These are phyloP conservation scores for Aphrophora alni DNA, from an alignment of 2,888 invertebrate species.

Conservation along the genomic window DNA sequence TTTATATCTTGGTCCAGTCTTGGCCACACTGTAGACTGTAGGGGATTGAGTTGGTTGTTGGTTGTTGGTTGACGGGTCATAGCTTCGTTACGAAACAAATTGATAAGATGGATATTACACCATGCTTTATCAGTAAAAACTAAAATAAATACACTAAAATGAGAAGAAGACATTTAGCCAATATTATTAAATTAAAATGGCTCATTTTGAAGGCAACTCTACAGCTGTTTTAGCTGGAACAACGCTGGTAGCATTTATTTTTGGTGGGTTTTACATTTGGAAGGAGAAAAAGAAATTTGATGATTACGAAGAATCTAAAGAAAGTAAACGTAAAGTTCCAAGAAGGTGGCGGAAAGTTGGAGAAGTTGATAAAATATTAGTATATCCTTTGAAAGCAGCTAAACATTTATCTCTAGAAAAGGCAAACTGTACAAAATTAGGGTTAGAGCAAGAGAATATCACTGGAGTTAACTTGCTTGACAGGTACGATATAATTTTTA, in stretches of 20 bases:
- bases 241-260: background rate
- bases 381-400: conserved; percentile 59
- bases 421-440: conserved; percentile 29
- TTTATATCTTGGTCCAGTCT: too few relatives aligned
- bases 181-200: too few relatives aligned
- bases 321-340: background rate
- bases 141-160: too few relatives aligned
- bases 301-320: background rate
- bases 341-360: conserved; percentile 56
- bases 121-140: too few relatives aligned
- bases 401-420: conserved; percentile 7
- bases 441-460: background rate
- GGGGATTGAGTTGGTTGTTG: too few relatives aligned
- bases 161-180: too few relatives aligned
- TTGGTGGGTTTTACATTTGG: background rate
- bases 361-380: conserved; percentile 54
- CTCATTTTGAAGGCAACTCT: background rate
- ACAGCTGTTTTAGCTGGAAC: background rate
- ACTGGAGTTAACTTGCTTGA: background rate
- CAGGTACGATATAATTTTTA: background rate
- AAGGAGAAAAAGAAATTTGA: background rate
- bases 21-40: too few relatives aligned
- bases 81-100: too few relatives aligned
- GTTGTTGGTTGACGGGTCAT: too few relatives aligned
- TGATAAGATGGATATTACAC: too few relatives aligned